Percentiles rank a stretch among this genome's conserved stretches.
These are phyloP conservation scores for Odontamblyopus lacepedii DNA, from an alignment of 2,797 vertebrate genomes.

Conservation along the genomic window DNA sequence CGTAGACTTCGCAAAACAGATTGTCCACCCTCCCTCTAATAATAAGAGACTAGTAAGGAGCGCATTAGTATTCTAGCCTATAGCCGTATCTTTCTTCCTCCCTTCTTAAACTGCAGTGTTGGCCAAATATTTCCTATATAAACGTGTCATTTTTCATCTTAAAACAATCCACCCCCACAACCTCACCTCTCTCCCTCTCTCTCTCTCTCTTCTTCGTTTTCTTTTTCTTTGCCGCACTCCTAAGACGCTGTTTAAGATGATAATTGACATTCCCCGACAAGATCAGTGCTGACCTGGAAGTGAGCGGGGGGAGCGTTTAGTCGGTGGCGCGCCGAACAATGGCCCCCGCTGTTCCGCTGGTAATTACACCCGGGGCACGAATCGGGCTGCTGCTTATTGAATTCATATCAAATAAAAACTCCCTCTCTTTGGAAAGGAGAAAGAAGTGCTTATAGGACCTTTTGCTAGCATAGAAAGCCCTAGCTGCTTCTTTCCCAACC, in stretches of 20 bases:
- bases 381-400: conserved; percentile 70
- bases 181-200: not conserved
- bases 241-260: conserved; percentile 60
- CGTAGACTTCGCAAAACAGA: conserved; percentile 8
- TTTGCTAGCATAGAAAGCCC: conserved; percentile 24
- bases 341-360: conserved; percentile 66
- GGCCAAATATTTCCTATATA: conserved; percentile 52
- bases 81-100: conserved; percentile 31
- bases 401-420: conserved; percentile 77
- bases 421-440: conserved; percentile 28
- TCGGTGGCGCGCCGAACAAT: conserved; percentile 59
- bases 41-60: conserved; percentile 28
- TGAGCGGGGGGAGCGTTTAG: conserved; percentile 68
- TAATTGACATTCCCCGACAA: conserved; percentile 81
- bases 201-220: conserved; percentile 1
- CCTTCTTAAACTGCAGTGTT: conserved; percentile 28
- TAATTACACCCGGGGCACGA: conserved; percentile 75
- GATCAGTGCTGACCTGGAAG: conserved; percentile 75
- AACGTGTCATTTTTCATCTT: conserved; percentile 40
- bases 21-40: conserved; percentile 17
- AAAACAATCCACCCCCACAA: not conserved
- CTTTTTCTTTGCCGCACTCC: conserved; percentile 27
- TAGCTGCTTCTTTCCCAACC: conserved; percentile 16
- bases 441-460: conserved; percentile 32
- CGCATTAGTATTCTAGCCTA: conserved; percentile 50